These are phyloP conservation scores for Elgonia sp. DNA, from an alignment of 2,888 invertebrate genomes.

Conservation along the genomic window DNA sequence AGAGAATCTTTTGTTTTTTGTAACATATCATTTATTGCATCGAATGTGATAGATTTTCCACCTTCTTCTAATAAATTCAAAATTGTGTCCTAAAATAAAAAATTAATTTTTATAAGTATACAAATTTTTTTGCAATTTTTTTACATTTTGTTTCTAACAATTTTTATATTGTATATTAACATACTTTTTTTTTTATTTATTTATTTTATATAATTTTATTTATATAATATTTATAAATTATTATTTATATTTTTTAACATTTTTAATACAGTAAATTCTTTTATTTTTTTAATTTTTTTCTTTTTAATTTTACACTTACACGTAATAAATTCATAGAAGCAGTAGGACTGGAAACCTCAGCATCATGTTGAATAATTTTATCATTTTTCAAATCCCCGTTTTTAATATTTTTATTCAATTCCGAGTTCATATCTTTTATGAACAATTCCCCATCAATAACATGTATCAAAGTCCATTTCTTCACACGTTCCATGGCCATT, in stretches of 20 bases:
- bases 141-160: conserved; percentile 9
- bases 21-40: conserved; percentile 77
- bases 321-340: conserved; percentile 81
- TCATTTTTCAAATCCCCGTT: conserved; percentile 62
- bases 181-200: conserved; percentile 10
- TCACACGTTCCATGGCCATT: conserved; percentile 87
- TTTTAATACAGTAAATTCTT: no score
- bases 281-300: no score
- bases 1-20: conserved; percentile 80
- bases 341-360: conserved; percentile 80
- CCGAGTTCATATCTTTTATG: conserved; percentile 82
- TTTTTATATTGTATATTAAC: conserved; percentile 18
- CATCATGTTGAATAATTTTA: conserved; percentile 79
- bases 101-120: conserved; percentile 1
- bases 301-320: conserved; percentile 75
- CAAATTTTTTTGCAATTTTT: no score
- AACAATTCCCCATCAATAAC: conserved; percentile 81
- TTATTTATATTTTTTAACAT: no score
- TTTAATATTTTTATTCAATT: conserved; percentile 79
- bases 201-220: no score
- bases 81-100: conserved; percentile 79
- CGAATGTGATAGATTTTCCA: conserved; percentile 77
- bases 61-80: conserved; percentile 83
- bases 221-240: no score
- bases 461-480: conserved; percentile 88